Evolutionary conservation across 2,888 invertebrate genomes (phyloP), one percentile per base, ranked within the genome.

Genomic region (Argyresthia goedartella): DNA sequence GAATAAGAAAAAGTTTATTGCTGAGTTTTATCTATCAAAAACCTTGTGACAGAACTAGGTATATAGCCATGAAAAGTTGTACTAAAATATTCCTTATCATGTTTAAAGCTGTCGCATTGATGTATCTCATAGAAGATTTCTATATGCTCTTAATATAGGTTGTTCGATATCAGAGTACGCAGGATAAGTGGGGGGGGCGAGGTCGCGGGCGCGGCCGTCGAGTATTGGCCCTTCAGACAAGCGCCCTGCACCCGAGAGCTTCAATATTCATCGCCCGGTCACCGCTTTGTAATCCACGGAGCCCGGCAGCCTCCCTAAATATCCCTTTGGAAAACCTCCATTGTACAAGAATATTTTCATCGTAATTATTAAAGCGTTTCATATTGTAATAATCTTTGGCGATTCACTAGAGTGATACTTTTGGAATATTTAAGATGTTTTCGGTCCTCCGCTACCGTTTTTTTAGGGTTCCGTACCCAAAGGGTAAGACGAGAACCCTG

Each of bases 151-250:
- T 4, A 1, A 46, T n/a, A 48, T 48, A 35, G 48, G 48, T 36
- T 48, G 36, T 48, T 48, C 25, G 48, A 36, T 48, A 48, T 48
- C 48, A 35, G 36, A 15, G 36, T 13, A 33, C 33, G 34, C 47
- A 47, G 13, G 15, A 13, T 46, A 46, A 36, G 48, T 35, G 36
- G 48, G 9, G 9, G 48, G 36, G n/a, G 47, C 14, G 36, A 67
- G 65, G 68, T 62, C 65, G 62, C 76, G 15, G 9, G 36, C 10
- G n/a, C 67, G 65, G 68, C 63, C 65, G 63, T 77, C 71, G 63
- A 82, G 81, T 72, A 73, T 72, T 71, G 65, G 74, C 65, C 67
- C 84, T 82, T 60, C 68, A 81, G 72, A 76, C 73, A 59, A 77
- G 77, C 71, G 71, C 76, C 64, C 71, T 74, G 73, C 69, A 71